Percentiles rank a stretch among this genome's conserved stretches.
phyloP scores from a whole-genome alignment of 2,888 invertebrate species.

The Gnatocerus cornutus region DNA sequence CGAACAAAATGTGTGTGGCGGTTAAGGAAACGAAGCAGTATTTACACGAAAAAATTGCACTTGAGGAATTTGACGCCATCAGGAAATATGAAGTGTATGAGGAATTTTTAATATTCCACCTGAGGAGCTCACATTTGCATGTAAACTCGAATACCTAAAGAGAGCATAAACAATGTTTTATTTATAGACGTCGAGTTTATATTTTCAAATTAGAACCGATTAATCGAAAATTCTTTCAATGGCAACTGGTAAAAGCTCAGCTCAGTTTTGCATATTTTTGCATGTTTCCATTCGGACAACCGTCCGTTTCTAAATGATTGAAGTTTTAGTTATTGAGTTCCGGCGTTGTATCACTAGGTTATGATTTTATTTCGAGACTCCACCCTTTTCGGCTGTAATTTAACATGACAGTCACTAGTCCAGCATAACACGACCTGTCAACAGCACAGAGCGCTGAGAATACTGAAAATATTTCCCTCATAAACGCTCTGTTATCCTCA shows the following conservation, averaged over 20 bases:
- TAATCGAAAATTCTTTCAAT: no score
- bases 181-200: no score
- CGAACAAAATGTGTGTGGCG: neutral
- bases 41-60: constrained; percentile 18
- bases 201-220: no score
- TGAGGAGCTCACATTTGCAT: constrained; percentile 18
- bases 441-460: constrained; percentile 44
- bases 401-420: constrained; percentile 34
- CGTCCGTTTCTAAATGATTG: no score
- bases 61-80: constrained; percentile 21
- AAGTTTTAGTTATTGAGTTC: no score
- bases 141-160: constrained; percentile 20
- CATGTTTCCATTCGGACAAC: no score
- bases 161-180: no score
- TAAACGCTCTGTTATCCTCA: constrained; percentile 47
- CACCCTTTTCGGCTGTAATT: constrained; percentile 41
- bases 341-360: constrained; percentile 34
- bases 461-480: constrained; percentile 48
- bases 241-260: no score
- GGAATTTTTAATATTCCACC: constrained; percentile 35
- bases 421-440: constrained; percentile 43
- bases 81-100: constrained; percentile 29
- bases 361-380: constrained; percentile 14
- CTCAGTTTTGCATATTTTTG: no score
- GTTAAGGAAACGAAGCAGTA: neutral